These are phyloP conservation scores for Spicauda simplicius DNA, from an alignment of 2,888 invertebrate species.

Conservation along the genomic window DNA sequence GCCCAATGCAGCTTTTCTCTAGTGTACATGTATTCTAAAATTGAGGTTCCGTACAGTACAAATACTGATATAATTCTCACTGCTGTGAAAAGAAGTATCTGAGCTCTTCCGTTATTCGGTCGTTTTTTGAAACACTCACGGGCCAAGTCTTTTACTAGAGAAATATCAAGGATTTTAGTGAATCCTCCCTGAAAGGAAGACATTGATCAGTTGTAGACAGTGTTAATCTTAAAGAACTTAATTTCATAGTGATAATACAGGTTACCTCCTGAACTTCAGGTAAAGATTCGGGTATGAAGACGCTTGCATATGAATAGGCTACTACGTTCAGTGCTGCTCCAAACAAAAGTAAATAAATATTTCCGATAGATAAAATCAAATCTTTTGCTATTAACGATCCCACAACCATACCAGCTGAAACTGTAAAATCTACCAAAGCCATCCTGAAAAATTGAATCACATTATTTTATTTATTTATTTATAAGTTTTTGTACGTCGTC, in stretches of 20 bases:
- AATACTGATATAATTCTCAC: slow-evolving; percentile 56
- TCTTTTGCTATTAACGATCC: slow-evolving; percentile 86
- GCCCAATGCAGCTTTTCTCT: slow-evolving; percentile 86
- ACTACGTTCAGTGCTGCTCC: slow-evolving; percentile 70
- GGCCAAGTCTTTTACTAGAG: slow-evolving; percentile 72
- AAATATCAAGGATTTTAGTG: slow-evolving; percentile 58
- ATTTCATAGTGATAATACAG: neutral
- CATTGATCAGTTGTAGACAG: neutral
- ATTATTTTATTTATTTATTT: neutral
- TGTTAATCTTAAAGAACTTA: neutral
- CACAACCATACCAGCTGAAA: slow-evolving; percentile 85
- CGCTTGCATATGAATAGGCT: slow-evolving; percentile 75
- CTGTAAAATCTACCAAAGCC: slow-evolving; percentile 85
- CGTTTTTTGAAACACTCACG: slow-evolving; percentile 73
- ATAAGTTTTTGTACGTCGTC: too few species aligned
- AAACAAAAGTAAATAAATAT: slow-evolving; percentile 79
- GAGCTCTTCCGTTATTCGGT: slow-evolving; percentile 70
- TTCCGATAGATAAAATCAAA: slow-evolving; percentile 82
- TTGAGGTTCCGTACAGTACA: slow-evolving; percentile 65
- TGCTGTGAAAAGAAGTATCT: slow-evolving; percentile 70
- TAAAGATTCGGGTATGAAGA: slow-evolving; percentile 83
- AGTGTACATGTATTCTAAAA: slow-evolving; percentile 84
- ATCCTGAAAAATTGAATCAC: slow-evolving; percentile 75
- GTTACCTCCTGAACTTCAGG: slow-evolving; percentile 65
- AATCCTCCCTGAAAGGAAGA: slow-evolving; percentile 52